These are phyloP conservation scores for Nomada fucata DNA, from an alignment of 2,888 invertebrate genomes.

Conservation along the genomic window DNA sequence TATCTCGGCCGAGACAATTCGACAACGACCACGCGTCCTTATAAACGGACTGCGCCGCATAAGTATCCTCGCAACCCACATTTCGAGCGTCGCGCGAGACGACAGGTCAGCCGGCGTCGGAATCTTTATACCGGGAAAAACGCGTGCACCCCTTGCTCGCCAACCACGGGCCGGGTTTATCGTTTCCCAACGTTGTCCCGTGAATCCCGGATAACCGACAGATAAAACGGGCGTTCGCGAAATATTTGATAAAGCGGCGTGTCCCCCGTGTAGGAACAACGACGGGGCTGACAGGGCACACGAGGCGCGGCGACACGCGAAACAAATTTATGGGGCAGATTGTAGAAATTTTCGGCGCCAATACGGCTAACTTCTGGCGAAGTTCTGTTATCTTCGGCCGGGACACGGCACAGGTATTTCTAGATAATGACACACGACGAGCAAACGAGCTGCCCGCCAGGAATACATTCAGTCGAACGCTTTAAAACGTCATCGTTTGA, in stretches of 20 bases:
- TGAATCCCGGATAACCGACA: constrained; percentile 58
- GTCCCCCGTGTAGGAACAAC: constrained; percentile 29
- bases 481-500: constrained; percentile 5
- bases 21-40: constrained; percentile 70
- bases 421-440: constrained; percentile 7
- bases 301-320: background rate
- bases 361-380: constrained; percentile 23
- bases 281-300: constrained; percentile 12
- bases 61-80: constrained; percentile 50
- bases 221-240: constrained; percentile 47
- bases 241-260: constrained; percentile 59
- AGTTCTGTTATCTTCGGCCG: constrained; percentile 46
- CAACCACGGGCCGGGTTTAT: constrained; percentile 31
- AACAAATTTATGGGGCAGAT: constrained; percentile 56
- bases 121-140: constrained; percentile 47
- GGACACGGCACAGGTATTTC: constrained; percentile 19
- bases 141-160: constrained; percentile 14
- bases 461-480: background rate
- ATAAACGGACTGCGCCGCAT: constrained; percentile 53
- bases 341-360: constrained; percentile 33
- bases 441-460: background rate
- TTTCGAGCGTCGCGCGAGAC: constrained; percentile 1
- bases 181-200: constrained; percentile 48
- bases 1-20: constrained; percentile 70
- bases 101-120: background rate